A percentile compares a stretch with the other conserved stretches of the same genome.
phyloP scores from a whole-genome alignment of 2,113 vertebrate genomes.

The Chunga burmeisteri region DNA sequence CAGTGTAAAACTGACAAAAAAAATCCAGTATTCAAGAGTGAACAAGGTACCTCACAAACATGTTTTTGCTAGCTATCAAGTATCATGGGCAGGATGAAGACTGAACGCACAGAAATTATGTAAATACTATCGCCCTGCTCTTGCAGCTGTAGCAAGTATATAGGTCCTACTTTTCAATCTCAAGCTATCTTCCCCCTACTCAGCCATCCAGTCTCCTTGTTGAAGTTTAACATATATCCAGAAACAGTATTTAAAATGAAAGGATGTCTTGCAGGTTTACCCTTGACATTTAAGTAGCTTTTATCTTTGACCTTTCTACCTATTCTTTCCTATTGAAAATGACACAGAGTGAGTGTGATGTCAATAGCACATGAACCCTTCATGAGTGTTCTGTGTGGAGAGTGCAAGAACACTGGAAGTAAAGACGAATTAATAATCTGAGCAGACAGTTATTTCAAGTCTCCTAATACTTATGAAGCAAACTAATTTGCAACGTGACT shows the following conservation, averaged over 20 bases:
- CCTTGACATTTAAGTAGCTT: slow-evolving; percentile 52
- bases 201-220: not conserved
- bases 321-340: not conserved
- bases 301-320: slow-evolving; percentile 54
- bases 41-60: not conserved
- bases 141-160: not conserved
- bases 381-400: not conserved
- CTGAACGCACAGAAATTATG: not conserved
- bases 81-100: not conserved
- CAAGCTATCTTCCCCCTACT: not conserved
- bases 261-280: slow-evolving; percentile 3
- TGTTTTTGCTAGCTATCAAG: not conserved
- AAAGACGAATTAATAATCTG: not conserved
- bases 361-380: not conserved
- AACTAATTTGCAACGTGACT: not conserved
- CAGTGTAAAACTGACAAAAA: not conserved
- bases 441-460: not conserved
- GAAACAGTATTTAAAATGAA: slow-evolving; percentile 45
- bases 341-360: not conserved
- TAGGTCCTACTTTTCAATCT: not conserved
- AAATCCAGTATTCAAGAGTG: not conserved
- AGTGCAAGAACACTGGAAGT: not conserved
- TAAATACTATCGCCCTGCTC: not conserved
- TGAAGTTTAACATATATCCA: not conserved
- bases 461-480: not conserved